These are phyloP conservation scores for Dolichoris vasculosae DNA, from an alignment of 1,140 invertebrate species.

Conservation along the genomic window DNA sequence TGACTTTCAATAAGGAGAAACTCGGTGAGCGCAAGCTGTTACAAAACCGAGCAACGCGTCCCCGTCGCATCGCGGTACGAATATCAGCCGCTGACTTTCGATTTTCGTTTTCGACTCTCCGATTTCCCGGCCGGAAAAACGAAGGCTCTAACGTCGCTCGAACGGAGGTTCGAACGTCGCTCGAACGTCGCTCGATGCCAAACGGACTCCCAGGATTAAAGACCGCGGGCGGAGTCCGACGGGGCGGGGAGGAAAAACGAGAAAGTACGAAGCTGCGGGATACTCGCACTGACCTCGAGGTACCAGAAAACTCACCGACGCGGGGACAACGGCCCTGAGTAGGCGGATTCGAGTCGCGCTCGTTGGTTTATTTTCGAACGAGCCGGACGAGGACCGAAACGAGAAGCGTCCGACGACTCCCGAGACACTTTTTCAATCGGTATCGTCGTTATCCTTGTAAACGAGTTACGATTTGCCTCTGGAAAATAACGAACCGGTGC, in stretches of 20 bases:
- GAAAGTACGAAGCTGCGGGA: background rate
- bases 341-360: background rate
- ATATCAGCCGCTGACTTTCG: background rate
- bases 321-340: background rate
- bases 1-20: slow-evolving; percentile 16
- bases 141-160: no score
- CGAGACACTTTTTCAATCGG: background rate
- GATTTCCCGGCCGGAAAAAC: no score
- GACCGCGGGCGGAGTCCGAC: no score
- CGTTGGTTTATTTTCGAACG: background rate
- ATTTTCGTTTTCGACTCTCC: background rate
- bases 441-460: no score
- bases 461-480: no score
- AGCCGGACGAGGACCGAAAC: background rate
- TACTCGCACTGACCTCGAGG: background rate
- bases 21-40: background rate
- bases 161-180: no score
- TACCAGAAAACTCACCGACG: background rate
- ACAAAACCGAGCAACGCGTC: background rate
- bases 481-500: no score
- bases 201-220: background rate
- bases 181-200: no score
- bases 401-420: background rate
- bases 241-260: background rate
- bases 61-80: background rate